Conservation (phyloP, 2,888 invertebrate species). For the Drosophila cognata region DNA sequence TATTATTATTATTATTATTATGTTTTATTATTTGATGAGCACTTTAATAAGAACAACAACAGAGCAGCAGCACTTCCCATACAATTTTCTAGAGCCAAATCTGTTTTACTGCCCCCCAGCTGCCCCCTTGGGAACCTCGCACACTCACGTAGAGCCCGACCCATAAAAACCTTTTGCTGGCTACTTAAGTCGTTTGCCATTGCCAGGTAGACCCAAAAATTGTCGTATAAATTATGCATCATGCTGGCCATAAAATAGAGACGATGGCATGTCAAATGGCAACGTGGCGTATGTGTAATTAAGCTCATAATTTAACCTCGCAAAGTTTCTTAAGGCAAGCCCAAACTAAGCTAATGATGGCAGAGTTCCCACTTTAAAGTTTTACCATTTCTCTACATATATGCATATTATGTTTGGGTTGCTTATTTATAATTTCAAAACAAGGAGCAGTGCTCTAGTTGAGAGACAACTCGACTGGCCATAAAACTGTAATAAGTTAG, state of each 20-base stretch:
- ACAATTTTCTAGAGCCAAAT: constrained; percentile 64
- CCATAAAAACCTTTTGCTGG: constrained; percentile 72
- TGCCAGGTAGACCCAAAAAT: constrained; percentile 49
- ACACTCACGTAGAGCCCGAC: constrained; percentile 41
- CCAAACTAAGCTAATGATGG: not conserved
- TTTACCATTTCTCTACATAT: not conserved
- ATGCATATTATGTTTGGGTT: not conserved
- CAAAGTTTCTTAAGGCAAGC: constrained; percentile 1
- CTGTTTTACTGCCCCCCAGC: constrained; percentile 70
- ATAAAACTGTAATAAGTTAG: no score
- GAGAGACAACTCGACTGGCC: not conserved
- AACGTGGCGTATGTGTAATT: constrained; percentile 70
- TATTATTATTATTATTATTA: constrained; percentile 63
- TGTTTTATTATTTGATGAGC: constrained; percentile 69
- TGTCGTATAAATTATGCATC: constrained; percentile 70
- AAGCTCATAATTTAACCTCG: constrained; percentile 54
- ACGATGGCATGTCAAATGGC: constrained; percentile 60
- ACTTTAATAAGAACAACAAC: constrained; percentile 14
- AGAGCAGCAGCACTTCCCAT: constrained; percentile 41
- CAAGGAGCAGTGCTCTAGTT: not conserved
- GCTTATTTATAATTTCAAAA: not conserved
- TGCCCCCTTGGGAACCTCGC: constrained; percentile 31
- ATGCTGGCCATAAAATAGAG: constrained; percentile 63
- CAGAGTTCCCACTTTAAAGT: not conserved
- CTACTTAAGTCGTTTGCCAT: constrained; percentile 68